Evolutionary conservation across 2,113 vertebrate species (phyloP).

Genomic region (Clarias gariepinus): DNA sequence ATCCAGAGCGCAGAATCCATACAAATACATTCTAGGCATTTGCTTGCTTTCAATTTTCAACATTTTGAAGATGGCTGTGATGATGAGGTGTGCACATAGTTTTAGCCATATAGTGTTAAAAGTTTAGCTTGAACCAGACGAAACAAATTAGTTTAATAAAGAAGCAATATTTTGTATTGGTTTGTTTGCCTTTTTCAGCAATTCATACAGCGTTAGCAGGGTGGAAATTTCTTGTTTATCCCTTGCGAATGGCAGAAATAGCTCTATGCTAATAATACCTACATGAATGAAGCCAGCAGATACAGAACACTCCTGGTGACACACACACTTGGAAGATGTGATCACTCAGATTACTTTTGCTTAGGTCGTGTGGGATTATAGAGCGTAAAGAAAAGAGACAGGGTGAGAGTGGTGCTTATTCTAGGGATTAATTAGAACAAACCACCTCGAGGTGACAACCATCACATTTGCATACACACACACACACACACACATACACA

Average conservation of each 20-base stretch:
- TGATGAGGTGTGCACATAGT: not conserved
- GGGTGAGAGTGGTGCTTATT: constrained; percentile 11
- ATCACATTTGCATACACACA: not conserved
- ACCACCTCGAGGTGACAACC: constrained; percentile 10
- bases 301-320: constrained; percentile 12
- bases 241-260: constrained; percentile 31
- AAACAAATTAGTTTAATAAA: not conserved
- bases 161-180: not conserved
- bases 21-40: not conserved
- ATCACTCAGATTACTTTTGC: constrained; percentile 30
- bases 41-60: not conserved
- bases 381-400: not conserved
- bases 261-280: constrained; percentile 42
- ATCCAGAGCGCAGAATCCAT: not conserved
- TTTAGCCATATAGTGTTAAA: not conserved
- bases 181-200: constrained; percentile 6
- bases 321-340: not conserved
- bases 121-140: not conserved
- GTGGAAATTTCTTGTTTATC: constrained; percentile 30
- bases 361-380: constrained; percentile 38
- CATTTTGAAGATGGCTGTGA: not conserved
- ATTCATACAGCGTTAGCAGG: constrained; percentile 36
- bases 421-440: constrained; percentile 46
- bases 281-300: constrained; percentile 26
- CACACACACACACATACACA: not conserved